Percentiles rank a stretch among this genome's conserved stretches.
These are phyloP conservation scores for Antennarius maculatus DNA, from an alignment of 2,797 vertebrate genomes.

Conservation along the genomic window DNA sequence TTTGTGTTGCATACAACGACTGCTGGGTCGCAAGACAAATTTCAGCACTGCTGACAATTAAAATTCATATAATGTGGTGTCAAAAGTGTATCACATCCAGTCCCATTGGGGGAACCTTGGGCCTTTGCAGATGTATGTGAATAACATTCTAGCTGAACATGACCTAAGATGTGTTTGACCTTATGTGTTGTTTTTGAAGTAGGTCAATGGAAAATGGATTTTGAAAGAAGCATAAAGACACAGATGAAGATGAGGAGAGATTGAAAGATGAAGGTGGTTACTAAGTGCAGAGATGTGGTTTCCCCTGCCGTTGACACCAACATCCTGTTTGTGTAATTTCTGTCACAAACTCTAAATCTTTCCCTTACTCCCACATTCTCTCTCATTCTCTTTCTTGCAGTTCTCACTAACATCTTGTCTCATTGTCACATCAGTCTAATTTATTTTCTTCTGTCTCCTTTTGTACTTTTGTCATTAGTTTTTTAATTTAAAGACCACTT, in stretches of 20 bases:
- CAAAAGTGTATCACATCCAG: no score
- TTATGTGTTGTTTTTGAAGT: conserved; percentile 27
- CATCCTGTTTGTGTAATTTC: conserved; percentile 80
- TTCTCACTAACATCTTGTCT: background rate
- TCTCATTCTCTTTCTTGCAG: conserved; percentile 1
- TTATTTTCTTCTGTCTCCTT: background rate
- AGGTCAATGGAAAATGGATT: conserved; percentile 33
- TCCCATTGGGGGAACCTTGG: no score
- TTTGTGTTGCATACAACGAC: no score
- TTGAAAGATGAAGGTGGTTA: conserved; percentile 50
- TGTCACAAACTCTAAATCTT: conserved; percentile 27
- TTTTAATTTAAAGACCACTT: no score
- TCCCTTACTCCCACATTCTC: background rate
- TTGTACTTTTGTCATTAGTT: background rate
- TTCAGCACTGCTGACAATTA: no score
- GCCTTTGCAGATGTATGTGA: no score
- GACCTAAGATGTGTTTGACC: conserved; percentile 16
- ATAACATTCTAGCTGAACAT: conserved; percentile 17
- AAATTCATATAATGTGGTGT: no score
- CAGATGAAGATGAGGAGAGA: conserved; percentile 24
- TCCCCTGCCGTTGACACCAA: conserved; percentile 75
- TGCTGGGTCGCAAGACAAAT: no score
- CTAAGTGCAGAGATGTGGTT: conserved; percentile 74
- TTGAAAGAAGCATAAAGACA: conserved; percentile 17
- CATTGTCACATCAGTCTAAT: background rate